Conservation (phyloP, 2,888 invertebrate genomes). For the Acronicta alni region DNA sequence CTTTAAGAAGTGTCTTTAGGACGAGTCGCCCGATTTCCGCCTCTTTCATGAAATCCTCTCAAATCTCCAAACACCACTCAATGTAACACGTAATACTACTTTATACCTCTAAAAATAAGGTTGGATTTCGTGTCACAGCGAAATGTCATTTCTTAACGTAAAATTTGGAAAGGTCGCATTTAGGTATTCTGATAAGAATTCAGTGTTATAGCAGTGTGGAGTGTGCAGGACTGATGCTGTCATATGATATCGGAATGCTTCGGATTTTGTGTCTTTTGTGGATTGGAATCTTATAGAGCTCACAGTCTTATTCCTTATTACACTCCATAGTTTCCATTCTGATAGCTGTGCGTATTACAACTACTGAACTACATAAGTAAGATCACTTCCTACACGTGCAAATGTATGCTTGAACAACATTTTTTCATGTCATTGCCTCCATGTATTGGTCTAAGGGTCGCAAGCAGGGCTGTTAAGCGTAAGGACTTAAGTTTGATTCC, state of each 20-base stretch:
- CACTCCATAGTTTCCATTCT: too few relatives aligned
- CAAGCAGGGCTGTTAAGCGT: too few relatives aligned
- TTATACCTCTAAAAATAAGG: conserved; percentile 6
- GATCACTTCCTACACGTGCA: too few relatives aligned
- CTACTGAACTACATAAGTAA: too few relatives aligned
- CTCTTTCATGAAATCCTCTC: conserved; percentile 65
- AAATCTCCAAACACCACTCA: conserved; percentile 43
- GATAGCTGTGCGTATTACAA: too few relatives aligned
- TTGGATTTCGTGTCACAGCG: conserved; percentile 1
- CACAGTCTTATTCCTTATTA: too few relatives aligned
- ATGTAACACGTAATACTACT: conserved; percentile 19
- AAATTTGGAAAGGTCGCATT: conserved; percentile 67
- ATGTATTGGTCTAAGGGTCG: too few relatives aligned
- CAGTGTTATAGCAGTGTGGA: conserved; percentile 36
- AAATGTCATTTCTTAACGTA: conserved; percentile 56
- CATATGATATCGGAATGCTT: conserved; percentile 2
- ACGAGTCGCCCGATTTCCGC: conserved; percentile 72
- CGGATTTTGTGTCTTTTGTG: not conserved
- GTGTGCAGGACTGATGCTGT: conserved; percentile 5
- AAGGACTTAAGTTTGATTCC: too few relatives aligned
- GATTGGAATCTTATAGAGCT: too few relatives aligned
- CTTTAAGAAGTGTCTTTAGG: conserved; percentile 66
- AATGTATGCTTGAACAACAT: too few relatives aligned
- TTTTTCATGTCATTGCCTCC: too few relatives aligned
- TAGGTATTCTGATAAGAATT: conserved; percentile 68